Evolutionary conservation across 2,888 invertebrate genomes (phyloP).

Genomic region (Iphiclides podalirius): DNA sequence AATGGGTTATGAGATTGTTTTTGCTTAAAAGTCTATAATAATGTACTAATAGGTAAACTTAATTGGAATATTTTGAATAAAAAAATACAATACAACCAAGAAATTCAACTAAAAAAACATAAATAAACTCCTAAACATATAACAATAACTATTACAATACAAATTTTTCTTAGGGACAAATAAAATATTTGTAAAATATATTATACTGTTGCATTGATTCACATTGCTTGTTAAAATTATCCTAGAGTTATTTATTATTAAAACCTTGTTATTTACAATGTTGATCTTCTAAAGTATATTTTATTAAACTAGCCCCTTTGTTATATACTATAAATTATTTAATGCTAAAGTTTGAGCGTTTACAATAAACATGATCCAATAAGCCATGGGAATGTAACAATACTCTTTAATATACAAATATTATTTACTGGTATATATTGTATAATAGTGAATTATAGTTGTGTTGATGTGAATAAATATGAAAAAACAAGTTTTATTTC

Average conservation of each 20-base stretch:
- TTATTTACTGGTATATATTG: background rate
- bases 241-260: background rate
- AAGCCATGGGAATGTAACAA: background rate
- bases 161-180: background rate
- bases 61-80: too few species aligned
- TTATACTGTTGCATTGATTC: background rate
- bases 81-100: too few species aligned
- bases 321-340: background rate
- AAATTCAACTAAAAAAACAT: background rate
- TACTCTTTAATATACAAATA: background rate
- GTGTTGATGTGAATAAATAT: constrained; percentile 1
- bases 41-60: too few species aligned
- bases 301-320: background rate
- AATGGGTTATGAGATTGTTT: too few species aligned
- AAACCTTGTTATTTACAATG: constrained; percentile 1
- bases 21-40: too few species aligned
- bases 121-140: background rate
- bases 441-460: background rate
- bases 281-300: constrained; percentile 19
- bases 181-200: background rate
- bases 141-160: background rate
- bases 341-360: background rate
- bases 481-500: background rate
- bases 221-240: background rate
- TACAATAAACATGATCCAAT: background rate